These are phyloP conservation scores for Acronicta leporina DNA, from an alignment of 2,888 invertebrate genomes.

Conservation along the genomic window DNA sequence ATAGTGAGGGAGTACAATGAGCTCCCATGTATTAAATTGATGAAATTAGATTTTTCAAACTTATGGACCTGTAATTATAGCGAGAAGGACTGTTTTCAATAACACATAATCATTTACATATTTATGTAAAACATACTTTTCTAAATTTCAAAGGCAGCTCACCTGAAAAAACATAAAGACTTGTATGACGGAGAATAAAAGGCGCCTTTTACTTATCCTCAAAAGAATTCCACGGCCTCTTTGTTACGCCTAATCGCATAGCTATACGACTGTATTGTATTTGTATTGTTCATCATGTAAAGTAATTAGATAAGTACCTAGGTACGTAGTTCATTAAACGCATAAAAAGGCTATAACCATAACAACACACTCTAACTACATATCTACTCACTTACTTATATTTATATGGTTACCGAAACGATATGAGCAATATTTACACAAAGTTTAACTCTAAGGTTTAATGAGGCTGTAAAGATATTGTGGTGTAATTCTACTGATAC, in stretches of 20 bases:
- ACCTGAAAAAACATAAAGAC: slow-evolving; percentile 17
- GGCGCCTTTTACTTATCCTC: slow-evolving; percentile 7
- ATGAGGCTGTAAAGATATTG: slow-evolving; percentile 31
- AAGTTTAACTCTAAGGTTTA: slow-evolving; percentile 11
- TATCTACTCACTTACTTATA: not conserved
- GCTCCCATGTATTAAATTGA: too few species aligned
- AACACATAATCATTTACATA: not conserved
- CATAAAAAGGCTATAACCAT: not conserved
- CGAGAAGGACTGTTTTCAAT: too few species aligned
- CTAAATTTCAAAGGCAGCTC: not conserved
- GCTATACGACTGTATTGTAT: slow-evolving; percentile 8
- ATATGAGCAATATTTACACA: slow-evolving; percentile 12
- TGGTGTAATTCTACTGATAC: not conserved
- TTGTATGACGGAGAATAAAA: not conserved
- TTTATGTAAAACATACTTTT: not conserved
- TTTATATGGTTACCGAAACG: not conserved
- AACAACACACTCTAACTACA: not conserved
- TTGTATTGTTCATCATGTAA: slow-evolving; percentile 15
- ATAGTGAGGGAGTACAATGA: too few species aligned
- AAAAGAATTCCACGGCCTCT: slow-evolving; percentile 25
- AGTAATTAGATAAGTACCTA: not conserved
- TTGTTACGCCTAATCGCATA: slow-evolving; percentile 13
- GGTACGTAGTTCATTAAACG: not conserved
- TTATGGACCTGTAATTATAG: too few species aligned
- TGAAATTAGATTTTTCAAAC: too few species aligned